Conservation (phyloP, 2,888 invertebrate species). For the Sarcophaga carnaria region DNA sequence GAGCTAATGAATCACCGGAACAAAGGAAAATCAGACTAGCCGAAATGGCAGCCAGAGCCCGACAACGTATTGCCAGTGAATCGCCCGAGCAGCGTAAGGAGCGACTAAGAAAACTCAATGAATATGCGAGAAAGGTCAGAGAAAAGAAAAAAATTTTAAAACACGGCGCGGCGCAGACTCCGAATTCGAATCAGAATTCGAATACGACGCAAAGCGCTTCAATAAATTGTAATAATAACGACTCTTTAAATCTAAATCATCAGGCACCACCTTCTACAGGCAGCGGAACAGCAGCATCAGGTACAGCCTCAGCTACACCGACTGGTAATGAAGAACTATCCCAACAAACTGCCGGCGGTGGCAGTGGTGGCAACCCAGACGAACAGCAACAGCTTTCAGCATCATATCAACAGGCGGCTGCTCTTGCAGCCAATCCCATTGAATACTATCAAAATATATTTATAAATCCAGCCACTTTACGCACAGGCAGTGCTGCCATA, state of each 20-base stretch:
- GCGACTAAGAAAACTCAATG: constrained; percentile 81
- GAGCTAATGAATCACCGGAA: constrained; percentile 80
- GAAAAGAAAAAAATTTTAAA: constrained; percentile 81
- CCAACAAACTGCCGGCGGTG: constrained; percentile 46
- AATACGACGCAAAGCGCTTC: constrained; percentile 74
- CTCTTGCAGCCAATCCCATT: constrained; percentile 75
- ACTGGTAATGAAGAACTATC: constrained; percentile 62
- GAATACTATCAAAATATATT: constrained; percentile 82
- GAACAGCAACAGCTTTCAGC: constrained; percentile 72
- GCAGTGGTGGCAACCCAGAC: constrained; percentile 47
- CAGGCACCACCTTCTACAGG: constrained; percentile 73
- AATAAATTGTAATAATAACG: constrained; percentile 78
- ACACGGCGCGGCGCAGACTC: constrained; percentile 74
- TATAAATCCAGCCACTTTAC: constrained; percentile 77
- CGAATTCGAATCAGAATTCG: constrained; percentile 72
- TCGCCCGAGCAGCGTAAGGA: constrained; percentile 80
- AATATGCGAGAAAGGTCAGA: constrained; percentile 82
- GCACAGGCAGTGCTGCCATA: constrained; percentile 73
- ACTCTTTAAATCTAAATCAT: constrained; percentile 80
- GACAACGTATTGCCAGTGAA: constrained; percentile 80
- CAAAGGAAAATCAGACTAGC: constrained; percentile 80
- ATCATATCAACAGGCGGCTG: constrained; percentile 75
- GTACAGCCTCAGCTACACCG: constrained; percentile 66
- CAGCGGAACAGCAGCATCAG: constrained; percentile 71
- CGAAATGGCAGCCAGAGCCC: constrained; percentile 81